phyloP scores from a whole-genome alignment of 2,113 vertebrate species.

The Monopterus albus region DNA sequence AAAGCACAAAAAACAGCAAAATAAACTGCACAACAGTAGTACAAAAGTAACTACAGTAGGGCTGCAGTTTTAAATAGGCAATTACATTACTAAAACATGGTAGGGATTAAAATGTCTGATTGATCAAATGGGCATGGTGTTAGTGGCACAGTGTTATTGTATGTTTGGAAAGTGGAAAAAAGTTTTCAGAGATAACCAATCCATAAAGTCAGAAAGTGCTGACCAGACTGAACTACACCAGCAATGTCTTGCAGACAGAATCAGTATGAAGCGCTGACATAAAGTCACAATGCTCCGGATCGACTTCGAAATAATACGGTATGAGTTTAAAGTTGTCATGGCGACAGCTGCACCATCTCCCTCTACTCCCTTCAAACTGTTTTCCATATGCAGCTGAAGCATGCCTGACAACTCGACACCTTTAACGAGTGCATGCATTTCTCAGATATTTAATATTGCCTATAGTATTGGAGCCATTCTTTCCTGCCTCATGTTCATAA shows the following conservation, averaged over 20 bases:
- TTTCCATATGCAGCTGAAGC: constrained; percentile 11
- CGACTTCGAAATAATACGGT: constrained; percentile 24
- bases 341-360: constrained; percentile 16
- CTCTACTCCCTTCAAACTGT: not conserved
- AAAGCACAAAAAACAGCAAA: not conserved
- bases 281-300: constrained; percentile 20
- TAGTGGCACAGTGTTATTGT: too few relatives aligned
- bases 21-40: not conserved
- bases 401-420: constrained; percentile 24
- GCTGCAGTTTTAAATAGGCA: not conserved
- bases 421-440: too few relatives aligned
- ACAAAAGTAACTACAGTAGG: not conserved
- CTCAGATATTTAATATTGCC: not conserved
- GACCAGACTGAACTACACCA: not conserved
- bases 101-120: too few relatives aligned
- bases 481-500: not conserved
- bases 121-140: too few relatives aligned
- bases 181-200: too few relatives aligned
- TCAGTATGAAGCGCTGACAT: constrained; percentile 45
- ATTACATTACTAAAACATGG: not conserved
- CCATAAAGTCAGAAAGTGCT: constrained; percentile 16
- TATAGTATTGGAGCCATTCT: not conserved
- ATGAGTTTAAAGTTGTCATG: constrained; percentile 54
- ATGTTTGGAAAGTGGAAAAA: too few relatives aligned
- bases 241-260: constrained; percentile 30